Conservation (phyloP, 2,113 vertebrate species). For the Elephantulus edwardii region DNA sequence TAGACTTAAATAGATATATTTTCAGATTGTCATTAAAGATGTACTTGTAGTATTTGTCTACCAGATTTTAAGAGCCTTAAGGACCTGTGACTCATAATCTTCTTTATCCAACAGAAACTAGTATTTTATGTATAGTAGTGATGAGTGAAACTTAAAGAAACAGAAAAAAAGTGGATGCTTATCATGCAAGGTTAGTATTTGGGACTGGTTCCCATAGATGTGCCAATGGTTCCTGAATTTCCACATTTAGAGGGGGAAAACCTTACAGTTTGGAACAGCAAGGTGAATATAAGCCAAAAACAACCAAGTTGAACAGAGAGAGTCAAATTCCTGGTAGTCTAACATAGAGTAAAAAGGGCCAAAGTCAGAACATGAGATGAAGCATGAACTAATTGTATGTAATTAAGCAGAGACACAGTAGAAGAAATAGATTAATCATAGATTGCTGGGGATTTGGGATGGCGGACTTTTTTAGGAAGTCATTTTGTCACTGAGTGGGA, state of each 20-base stretch:
- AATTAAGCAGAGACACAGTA: not conserved
- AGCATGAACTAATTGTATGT: not conserved
- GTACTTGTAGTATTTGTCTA: conserved; percentile 18
- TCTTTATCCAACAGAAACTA: conserved; percentile 13
- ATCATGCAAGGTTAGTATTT: not conserved
- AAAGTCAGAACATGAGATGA: not conserved
- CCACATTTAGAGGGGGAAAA: conserved; percentile 14
- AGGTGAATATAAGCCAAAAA: conserved; percentile 34
- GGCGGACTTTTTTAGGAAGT: not conserved
- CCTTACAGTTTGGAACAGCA: not conserved
- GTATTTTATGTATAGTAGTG: conserved; percentile 22
- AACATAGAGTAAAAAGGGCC: conserved; percentile 16
- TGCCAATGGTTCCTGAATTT: conserved; percentile 16
- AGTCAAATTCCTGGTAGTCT: not conserved
- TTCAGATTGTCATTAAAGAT: conserved; percentile 10
- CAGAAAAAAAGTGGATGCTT: conserved; percentile 27
- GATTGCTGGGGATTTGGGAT: not conserved
- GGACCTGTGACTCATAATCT: conserved; percentile 35
- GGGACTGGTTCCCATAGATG: not conserved
- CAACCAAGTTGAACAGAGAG: not conserved
- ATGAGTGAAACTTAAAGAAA: conserved; percentile 5
- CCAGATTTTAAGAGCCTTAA: conserved; percentile 28
- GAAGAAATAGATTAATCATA: not conserved
- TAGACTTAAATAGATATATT: conserved; percentile 15
- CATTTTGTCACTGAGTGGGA: conserved; percentile 5